Percentiles rank a stretch among this genome's conserved stretches.
phyloP scores from a whole-genome alignment of 2,888 invertebrate species.

The Nysson spinosus region DNA sequence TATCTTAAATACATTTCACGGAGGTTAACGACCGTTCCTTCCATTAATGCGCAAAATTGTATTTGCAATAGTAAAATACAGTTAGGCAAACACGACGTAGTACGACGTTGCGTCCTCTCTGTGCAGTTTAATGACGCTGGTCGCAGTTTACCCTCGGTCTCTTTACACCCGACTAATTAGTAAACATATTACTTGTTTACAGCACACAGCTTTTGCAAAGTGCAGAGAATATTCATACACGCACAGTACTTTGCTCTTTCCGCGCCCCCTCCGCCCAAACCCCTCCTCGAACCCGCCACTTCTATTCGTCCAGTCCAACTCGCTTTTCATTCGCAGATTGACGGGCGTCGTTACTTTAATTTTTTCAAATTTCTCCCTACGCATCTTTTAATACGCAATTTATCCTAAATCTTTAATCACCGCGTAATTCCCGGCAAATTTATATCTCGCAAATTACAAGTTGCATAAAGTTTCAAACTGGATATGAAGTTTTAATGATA shows the following conservation, averaged over 20 bases:
- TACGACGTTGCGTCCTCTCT: conserved; percentile 16
- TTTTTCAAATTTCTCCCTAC: not conserved
- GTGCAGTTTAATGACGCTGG: conserved; percentile 42
- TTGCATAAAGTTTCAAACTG: too few relatives aligned
- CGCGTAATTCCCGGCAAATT: not conserved
- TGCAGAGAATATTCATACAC: not conserved
- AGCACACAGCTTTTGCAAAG: conserved; percentile 16
- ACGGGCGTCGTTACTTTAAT: not conserved
- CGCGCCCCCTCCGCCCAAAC: too few relatives aligned
- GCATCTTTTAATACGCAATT: not conserved
- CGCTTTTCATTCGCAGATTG: not conserved
- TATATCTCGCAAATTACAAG: too few relatives aligned
- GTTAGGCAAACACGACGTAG: conserved; percentile 33
- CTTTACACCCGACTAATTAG: conserved; percentile 53
- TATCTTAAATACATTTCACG: conserved; percentile 5
- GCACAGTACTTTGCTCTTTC: too few relatives aligned
- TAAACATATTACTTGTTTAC: conserved; percentile 45
- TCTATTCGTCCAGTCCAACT: too few relatives aligned
- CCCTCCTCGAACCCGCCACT: too few relatives aligned
- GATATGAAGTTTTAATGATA: too few relatives aligned
- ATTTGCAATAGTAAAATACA: conserved; percentile 55
- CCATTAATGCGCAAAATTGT: conserved; percentile 34
- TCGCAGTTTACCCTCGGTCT: conserved; percentile 41
- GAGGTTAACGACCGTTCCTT: not conserved
- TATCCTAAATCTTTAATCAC: not conserved